These are phyloP conservation scores for Acipenser oxyrinchus DNA, from an alignment of 2,797 vertebrate species.

Conservation along the genomic window DNA sequence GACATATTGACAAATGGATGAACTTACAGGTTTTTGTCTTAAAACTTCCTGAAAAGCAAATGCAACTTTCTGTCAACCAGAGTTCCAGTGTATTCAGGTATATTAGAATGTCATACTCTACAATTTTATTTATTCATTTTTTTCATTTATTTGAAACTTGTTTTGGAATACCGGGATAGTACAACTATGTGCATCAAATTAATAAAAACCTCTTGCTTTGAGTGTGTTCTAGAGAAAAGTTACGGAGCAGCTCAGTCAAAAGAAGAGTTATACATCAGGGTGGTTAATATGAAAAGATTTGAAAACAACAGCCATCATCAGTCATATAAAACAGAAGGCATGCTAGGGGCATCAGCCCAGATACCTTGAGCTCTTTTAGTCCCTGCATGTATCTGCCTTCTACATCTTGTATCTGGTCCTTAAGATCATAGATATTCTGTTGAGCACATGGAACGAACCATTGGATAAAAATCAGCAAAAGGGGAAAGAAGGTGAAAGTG, in stretches of 20 bases:
- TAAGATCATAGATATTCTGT: constrained; percentile 99
- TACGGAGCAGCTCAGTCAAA: background rate
- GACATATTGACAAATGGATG: too few species aligned
- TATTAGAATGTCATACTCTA: too few species aligned
- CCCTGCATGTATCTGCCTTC: constrained; percentile 99
- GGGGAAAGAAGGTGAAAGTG: constrained; percentile 12
- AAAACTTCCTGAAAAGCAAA: too few species aligned
- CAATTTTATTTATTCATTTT: too few species aligned
- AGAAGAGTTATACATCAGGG: background rate
- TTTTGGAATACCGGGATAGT: too few species aligned
- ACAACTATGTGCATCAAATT: too few species aligned
- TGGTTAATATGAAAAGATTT: background rate
- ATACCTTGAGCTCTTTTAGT: constrained; percentile 99
- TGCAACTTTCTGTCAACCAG: too few species aligned
- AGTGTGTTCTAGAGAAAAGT: background rate
- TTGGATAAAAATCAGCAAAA: constrained; percentile 42
- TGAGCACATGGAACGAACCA: constrained; percentile 80
- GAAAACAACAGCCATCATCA: constrained; percentile 21
- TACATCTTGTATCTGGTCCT: constrained; percentile 99
- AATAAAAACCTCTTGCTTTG: too few species aligned
- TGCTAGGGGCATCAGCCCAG: constrained; percentile 63
- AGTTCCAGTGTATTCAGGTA: too few species aligned
- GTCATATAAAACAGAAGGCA: constrained; percentile 43
- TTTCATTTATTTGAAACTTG: too few species aligned
- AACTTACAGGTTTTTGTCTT: too few species aligned